Evolutionary conservation across 2,797 vertebrate species (phyloP), one percentile per base, ranked within the genome.

Genomic region (Chelon auratus): DNA sequence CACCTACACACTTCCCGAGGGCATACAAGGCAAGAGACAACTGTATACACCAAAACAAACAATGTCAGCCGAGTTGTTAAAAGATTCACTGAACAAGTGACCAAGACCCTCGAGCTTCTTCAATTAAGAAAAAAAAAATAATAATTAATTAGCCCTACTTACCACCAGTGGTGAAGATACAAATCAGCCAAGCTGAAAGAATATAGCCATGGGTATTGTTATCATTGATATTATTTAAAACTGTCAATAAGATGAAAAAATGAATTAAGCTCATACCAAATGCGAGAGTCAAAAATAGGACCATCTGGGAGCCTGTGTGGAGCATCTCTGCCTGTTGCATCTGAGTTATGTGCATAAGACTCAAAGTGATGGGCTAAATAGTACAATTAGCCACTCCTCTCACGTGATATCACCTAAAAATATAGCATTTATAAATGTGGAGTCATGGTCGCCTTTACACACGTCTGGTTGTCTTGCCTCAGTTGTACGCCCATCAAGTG

Each of bases 181-280:
- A 67, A 22, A 52, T 9, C 26, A 75, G 48, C 62, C 17, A 58
- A 0, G 43, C 80, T 77, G 53, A 53, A 62, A 70, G 0, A 48
- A 20, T 12, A 7, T 0, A 68, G 60, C 1, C 18, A 53, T 2
- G 59, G 6, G 4, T 12, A 30, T 47, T 2, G 20, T 36, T 24
- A 51, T 24, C 20, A 30, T 9, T 33, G 6, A 33, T 33, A 33
- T 33, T 33, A 33, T 33, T 33, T 33, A 33, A 33, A 33, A 33
- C 30, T 33, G 30, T 8, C 30, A 7, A 5, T 33, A 5, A 33
- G 30, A 8, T 33, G 30, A 33, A 33, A 26, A 33, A 33, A 6
- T 33, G 5, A 18, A 10, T 7, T 40, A 15, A 9, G 17, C 3
- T 5, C 5, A 9, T 74, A 79, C 77, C 60, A 3, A 63, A 3